phyloP scores from a whole-genome alignment of 2,113 vertebrate species.

The Aramus guarauna region DNA sequence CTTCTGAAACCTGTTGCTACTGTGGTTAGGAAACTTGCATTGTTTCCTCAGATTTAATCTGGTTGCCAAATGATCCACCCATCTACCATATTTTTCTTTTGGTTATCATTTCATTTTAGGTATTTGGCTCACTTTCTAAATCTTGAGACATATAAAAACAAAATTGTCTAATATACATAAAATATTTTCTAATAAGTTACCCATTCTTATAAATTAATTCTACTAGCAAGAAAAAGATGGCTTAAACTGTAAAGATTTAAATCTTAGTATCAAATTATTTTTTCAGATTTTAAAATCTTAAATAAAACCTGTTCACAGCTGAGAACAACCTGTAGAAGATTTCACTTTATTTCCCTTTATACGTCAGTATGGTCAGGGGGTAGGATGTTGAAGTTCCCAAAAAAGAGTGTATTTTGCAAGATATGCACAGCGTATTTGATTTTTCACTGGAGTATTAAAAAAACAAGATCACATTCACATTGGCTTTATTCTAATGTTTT shows the following conservation, averaged over 20 bases:
- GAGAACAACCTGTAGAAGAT: not conserved
- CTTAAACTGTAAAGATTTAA: not conserved
- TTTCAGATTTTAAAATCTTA: not conserved
- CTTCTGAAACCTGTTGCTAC: slow-evolving; percentile 31
- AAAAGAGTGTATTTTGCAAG: not conserved
- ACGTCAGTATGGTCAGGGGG: not conserved
- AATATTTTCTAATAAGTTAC: not conserved
- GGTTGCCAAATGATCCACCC: not conserved
- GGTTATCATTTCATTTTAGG: not conserved
- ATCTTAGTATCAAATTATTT: not conserved
- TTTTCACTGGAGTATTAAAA: not conserved
- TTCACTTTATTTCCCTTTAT: not conserved
- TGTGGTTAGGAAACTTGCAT: not conserved
- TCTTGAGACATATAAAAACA: not conserved
- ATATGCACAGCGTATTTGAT: not conserved
- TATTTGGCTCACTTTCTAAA: not conserved
- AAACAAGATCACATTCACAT: not conserved
- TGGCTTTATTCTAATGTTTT: not conserved
- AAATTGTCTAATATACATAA: not conserved
- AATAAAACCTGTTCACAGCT: not conserved
- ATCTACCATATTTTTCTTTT: not conserved
- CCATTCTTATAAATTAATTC: not conserved
- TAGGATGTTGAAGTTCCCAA: not conserved
- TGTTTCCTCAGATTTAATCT: not conserved
- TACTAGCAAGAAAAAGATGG: not conserved